Percentiles rank a stretch among this genome's conserved stretches.
Conservation (phyloP, 2,888 invertebrate species). For the Tiphia femorata region DNA sequence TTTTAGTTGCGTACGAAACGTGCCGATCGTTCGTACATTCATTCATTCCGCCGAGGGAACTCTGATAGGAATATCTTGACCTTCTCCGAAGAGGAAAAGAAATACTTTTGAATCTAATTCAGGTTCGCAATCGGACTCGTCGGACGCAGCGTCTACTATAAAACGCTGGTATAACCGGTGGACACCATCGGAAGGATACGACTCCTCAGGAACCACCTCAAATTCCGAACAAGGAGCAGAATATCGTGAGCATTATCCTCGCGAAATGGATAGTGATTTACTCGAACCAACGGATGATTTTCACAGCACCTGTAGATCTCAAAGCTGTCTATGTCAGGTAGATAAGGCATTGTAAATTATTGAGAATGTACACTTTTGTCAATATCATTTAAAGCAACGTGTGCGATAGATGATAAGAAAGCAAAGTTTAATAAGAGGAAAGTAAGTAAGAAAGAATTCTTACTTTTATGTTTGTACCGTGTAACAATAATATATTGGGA, state of each 20-base stretch:
- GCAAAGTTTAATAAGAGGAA: not conserved
- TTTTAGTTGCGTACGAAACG: too few species aligned
- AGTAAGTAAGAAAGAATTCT: not conserved
- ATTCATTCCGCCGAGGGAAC: not conserved
- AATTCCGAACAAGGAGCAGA: slow-evolving; percentile 56
- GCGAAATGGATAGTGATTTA: slow-evolving; percentile 26
- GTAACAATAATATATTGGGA: too few species aligned
- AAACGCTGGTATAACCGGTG: slow-evolving; percentile 60
- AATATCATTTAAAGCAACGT: too few species aligned
- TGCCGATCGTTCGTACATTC: too few species aligned
- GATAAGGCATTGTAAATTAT: too few species aligned
- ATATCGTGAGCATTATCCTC: slow-evolving; percentile 45
- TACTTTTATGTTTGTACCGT: too few species aligned
- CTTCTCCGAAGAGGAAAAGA: slow-evolving; percentile 6
- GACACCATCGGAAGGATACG: slow-evolving; percentile 61
- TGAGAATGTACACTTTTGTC: too few species aligned
- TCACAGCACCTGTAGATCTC: slow-evolving; percentile 48
- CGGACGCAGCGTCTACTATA: slow-evolving; percentile 57
- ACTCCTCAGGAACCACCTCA: slow-evolving; percentile 60
- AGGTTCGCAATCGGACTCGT: slow-evolving; percentile 51
- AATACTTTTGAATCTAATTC: slow-evolving; percentile 18
- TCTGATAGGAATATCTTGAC: slow-evolving; percentile 5
- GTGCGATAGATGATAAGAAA: not conserved
- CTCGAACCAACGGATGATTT: slow-evolving; percentile 35
- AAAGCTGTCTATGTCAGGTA: slow-evolving; percentile 63